These are phyloP conservation scores for Synanceia verrucosa DNA, from an alignment of 2,797 vertebrate genomes.

Conservation along the genomic window DNA sequence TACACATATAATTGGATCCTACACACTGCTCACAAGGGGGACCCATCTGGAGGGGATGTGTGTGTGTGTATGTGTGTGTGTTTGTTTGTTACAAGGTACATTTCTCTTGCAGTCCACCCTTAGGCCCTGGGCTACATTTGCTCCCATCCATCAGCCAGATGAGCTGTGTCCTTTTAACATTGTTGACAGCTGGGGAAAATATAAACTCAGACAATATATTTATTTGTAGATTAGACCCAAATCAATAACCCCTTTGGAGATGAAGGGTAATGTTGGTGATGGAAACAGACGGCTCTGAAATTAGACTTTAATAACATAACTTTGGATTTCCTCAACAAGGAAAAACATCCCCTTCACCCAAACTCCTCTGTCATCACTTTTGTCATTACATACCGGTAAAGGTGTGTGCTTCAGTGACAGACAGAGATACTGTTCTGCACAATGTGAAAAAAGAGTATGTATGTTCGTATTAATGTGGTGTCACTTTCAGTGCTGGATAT, in stretches of 20 bases:
- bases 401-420: conserved; percentile 14
- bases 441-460: conserved; percentile 14
- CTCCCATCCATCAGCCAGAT: conserved; percentile 78
- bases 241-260: conserved; percentile 79
- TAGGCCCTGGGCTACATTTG: conserved; percentile 73
- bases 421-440: conserved; percentile 13
- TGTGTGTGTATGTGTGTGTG: conserved; percentile 47
- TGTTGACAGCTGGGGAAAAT: conserved; percentile 70
- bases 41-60: conserved; percentile 78
- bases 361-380: conserved; percentile 41
- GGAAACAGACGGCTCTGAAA: conserved; percentile 71
- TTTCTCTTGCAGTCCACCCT: conserved; percentile 75
- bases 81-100: conserved; percentile 67
- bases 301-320: conserved; percentile 76
- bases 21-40: conserved; percentile 70
- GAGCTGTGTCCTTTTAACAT: conserved; percentile 81
- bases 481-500: conserved; percentile 25
- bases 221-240: conserved; percentile 81
- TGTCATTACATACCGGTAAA: conserved; percentile 35
- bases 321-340: conserved; percentile 58
- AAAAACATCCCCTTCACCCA: conserved; percentile 22
- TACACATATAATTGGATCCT: conserved; percentile 60
- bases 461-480: conserved; percentile 28
- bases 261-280: conserved; percentile 64
- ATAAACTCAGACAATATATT: conserved; percentile 74